Percentiles rank a stretch among this genome's conserved stretches.
phyloP scores from a whole-genome alignment of 2,113 vertebrate species.

The Phyllopteryx taeniolatus region DNA sequence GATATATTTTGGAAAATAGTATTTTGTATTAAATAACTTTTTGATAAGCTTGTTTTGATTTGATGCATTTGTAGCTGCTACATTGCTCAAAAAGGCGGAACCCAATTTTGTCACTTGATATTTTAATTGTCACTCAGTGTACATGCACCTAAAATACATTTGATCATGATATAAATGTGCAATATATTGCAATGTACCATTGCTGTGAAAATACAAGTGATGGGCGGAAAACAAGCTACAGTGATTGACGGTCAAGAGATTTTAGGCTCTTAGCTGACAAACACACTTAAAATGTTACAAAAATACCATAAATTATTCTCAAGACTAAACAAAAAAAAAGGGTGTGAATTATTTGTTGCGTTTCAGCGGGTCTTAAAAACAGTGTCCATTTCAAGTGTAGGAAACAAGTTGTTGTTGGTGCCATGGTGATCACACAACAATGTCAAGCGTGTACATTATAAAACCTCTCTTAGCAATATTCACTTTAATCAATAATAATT shows the following conservation, averaged over 20 bases:
- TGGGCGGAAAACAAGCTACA: background rate
- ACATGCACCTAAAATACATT: slow-evolving; percentile 59
- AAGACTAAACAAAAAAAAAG: background rate
- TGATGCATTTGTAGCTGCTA: background rate
- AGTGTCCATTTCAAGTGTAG: background rate
- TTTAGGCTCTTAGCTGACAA: background rate
- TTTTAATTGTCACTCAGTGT: slow-evolving; percentile 63
- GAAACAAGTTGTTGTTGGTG: background rate
- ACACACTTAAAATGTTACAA: background rate
- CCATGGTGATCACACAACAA: background rate
- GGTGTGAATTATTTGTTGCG: slow-evolving; percentile 28
- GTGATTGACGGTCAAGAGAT: background rate
- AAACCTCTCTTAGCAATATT: background rate
- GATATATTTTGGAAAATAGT: slow-evolving; percentile 33
- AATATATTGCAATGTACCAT: slow-evolving; percentile 64
- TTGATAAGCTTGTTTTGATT: background rate
- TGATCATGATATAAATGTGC: slow-evolving; percentile 62
- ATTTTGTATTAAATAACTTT: slow-evolving; percentile 51
- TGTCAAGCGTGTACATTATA: background rate
- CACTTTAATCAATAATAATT: background rate
- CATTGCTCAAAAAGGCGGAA: background rate
- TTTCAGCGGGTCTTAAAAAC: slow-evolving; percentile 21
- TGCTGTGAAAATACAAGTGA: slow-evolving; percentile 40
- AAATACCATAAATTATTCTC: background rate
- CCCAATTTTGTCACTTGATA: slow-evolving; percentile 55